A percentile compares a stretch with the other conserved stretches of the same genome.
Evolutionary conservation across 2,797 vertebrate species (phyloP).

Genomic region (Microctenopoma lineatum): DNA sequence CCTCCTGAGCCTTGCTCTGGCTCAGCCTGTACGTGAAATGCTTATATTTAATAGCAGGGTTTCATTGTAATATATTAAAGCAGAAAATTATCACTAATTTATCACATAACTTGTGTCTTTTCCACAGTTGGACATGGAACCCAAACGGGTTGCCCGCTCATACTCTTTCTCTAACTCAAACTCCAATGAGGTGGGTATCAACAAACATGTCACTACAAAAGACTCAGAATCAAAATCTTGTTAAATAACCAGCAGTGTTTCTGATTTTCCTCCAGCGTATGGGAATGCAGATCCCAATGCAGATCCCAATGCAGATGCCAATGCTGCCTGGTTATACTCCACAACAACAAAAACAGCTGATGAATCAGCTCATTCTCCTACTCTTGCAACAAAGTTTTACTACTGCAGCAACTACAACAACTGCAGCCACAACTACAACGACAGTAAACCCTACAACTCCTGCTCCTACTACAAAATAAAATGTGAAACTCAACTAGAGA

Average conservation of each 20-base stretch:
- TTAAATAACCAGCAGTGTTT: neutral
- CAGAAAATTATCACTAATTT: neutral
- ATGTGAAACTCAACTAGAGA: neutral
- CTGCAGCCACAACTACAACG: neutral
- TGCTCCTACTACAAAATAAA: neutral
- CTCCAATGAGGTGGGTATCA: neutral
- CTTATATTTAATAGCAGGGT: too few species aligned
- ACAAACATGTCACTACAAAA: neutral
- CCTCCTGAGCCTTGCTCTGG: conserved; percentile 39
- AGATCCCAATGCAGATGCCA: neutral
- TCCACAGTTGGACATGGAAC: neutral
- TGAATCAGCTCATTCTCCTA: neutral
- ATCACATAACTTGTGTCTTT: neutral
- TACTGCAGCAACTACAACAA: neutral
- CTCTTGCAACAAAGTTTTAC: neutral
- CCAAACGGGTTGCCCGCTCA: neutral
- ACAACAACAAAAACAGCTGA: too few species aligned
- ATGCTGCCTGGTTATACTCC: too few species aligned
- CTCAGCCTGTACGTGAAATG: conserved; percentile 29
- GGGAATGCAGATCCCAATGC: too few species aligned
- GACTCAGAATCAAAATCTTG: neutral
- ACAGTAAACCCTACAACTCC: neutral
- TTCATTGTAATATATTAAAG: neutral
- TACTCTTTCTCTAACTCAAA: rapidly evolving
- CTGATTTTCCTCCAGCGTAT: neutral